Evolutionary conservation across 2,113 vertebrate species (phyloP), one percentile per base, ranked within the genome.

Genomic region (Oreocharis arfaki): DNA sequence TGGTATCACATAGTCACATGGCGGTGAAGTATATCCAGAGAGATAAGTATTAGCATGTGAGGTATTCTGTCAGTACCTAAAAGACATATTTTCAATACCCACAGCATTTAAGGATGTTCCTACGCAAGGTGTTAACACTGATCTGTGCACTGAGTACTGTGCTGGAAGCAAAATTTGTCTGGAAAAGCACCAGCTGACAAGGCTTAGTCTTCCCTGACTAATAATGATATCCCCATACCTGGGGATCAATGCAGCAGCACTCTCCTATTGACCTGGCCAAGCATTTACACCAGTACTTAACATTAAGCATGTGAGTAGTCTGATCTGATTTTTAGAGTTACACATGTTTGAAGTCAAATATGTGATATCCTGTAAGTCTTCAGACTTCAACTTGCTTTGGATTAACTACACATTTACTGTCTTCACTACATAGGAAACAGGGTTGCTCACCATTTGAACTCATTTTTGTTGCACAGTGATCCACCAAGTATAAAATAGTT

Each of bases 151-250:
- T 70, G 56, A 61, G 52, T 33, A 55, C 75, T 52, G 37, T 37
- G 76, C 86, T 82, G 69, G 90, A 93, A 93, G 69, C n/a, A 79
- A 80, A 88, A 95, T 70, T 88, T 75, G 32, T 39, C 85, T 88
- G 78, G 69, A 93, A 94, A 90, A 89, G 65, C n/a, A 93, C 47
- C 57, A 87, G 55, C 75, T 92, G 83, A 69, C 44, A 71, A 79
- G 77, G 71, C 46, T 93, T 82, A 81, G 52, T 61, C 47, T 81
- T 57, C 59, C 53, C 75, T 73, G 81, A 71, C 76, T 80, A 41
- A 42, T 61, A 27, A 84, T 13, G 78, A 82, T 24, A 78, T 21
- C 53, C 47, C 30, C 64, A 68, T 53, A 74, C 78, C 77, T 16
- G 8, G 37, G n/a, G 88, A 90, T 89, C 85, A 82, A 11, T 9